These are phyloP conservation scores for Temnothorax curvispinosus DNA, from an alignment of 1,140 invertebrate genomes.

Conservation along the genomic window DNA sequence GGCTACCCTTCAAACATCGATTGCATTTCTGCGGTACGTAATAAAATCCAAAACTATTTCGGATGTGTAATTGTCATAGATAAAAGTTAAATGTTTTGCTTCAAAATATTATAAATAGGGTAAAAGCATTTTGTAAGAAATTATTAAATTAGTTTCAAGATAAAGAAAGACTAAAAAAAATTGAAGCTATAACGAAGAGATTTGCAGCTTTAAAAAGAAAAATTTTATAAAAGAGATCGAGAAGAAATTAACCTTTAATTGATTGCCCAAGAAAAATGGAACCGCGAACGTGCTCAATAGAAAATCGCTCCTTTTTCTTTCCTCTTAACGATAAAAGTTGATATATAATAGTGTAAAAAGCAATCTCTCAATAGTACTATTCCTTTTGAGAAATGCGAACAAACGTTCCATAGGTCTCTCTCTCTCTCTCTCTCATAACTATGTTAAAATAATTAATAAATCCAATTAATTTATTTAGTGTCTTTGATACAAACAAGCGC, in stretches of 20 bases:
- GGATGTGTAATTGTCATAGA: not conserved
- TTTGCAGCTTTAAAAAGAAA: not conserved
- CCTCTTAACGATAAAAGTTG: slow-evolving; percentile 3
- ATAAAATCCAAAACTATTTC: not conserved
- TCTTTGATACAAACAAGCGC: not conserved
- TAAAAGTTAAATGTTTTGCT: not conserved
- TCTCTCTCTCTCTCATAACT: not conserved
- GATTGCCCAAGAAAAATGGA: slow-evolving; percentile 36
- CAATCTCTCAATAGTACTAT: slow-evolving; percentile 33
- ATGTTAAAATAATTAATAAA: not conserved
- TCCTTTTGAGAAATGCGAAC: not conserved
- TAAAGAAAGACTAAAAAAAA: not conserved
- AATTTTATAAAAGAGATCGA: slow-evolving; percentile 20
- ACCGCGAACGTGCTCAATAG: slow-evolving; percentile 17
- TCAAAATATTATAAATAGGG: not conserved
- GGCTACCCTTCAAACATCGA: not conserved
- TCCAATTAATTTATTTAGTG: not conserved
- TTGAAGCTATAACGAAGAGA: slow-evolving; percentile 13
- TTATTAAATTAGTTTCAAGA: not conserved
- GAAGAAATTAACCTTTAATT: slow-evolving; percentile 44
- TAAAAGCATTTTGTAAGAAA: not conserved
- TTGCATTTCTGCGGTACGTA: not conserved
- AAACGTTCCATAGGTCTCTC: not conserved
- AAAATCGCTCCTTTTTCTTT: slow-evolving; percentile 28
- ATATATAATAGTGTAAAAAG: slow-evolving; percentile 7